Percentiles rank a stretch among this genome's conserved stretches.
Conservation (phyloP, 2,888 invertebrate species). For the Girardia tigrina region DNA sequence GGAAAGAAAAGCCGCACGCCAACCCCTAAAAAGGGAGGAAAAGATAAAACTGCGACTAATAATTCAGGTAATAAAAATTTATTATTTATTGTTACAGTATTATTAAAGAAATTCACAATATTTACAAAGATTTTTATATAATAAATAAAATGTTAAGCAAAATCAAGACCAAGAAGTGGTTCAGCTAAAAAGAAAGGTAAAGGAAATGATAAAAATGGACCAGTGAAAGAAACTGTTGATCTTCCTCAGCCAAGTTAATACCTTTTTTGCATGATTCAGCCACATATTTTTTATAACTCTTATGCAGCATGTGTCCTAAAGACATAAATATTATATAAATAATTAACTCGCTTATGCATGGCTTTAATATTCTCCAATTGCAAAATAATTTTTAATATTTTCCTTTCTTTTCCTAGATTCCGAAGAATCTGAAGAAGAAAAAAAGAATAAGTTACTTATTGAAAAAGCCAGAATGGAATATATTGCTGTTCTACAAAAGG, state of each 20-base stretch:
- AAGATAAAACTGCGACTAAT: slow-evolving; percentile 37
- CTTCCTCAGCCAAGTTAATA: neutral
- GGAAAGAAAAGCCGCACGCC: slow-evolving; percentile 43
- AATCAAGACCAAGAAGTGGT: slow-evolving; percentile 21
- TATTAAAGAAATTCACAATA: too few relatives aligned
- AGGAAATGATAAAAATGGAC: neutral
- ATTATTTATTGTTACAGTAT: too few relatives aligned
- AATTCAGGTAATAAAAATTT: neutral
- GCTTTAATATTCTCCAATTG: neutral
- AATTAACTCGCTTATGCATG: neutral
- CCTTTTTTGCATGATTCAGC: neutral
- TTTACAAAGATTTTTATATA: neutral
- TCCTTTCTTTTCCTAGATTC: slow-evolving; percentile 36
- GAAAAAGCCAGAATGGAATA: slow-evolving; percentile 46
- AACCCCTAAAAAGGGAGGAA: slow-evolving; percentile 46
- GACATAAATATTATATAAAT: neutral
- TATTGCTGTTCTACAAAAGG: slow-evolving; percentile 46
- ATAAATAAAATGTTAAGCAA: slow-evolving; percentile 4
- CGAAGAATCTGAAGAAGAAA: slow-evolving; percentile 46
- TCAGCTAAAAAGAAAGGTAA: slow-evolving; percentile 24
- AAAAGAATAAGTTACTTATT: slow-evolving; percentile 41
- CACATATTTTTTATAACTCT: neutral
- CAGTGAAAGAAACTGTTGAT: neutral
- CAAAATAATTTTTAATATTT: neutral
- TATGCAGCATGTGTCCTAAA: neutral